Evolutionary conservation across 2,113 vertebrate species (phyloP), one percentile per base, ranked within the genome.

Genomic region (Dascyllus trimaculatus): DNA sequence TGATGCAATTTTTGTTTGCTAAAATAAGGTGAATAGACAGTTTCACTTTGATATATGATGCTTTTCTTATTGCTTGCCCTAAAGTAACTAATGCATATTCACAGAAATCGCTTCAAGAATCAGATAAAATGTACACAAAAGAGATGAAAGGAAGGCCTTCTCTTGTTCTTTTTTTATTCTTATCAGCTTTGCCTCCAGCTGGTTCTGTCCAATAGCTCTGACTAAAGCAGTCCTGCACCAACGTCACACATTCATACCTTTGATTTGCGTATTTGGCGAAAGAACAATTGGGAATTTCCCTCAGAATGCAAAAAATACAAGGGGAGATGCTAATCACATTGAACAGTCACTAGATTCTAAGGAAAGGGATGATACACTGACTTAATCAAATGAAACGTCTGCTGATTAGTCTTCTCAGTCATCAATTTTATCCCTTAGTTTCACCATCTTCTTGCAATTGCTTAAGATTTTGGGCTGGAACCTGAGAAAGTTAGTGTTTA

Each of bases 191-290:
- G n/a, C 11, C 15, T 43, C 17, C 64, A 62, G 7, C 14, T 63
- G 38, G 38, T 51, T 72, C 32, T 17, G 4, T 29, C 29, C 29
- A 29, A 29, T 49, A 75, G 22, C 62, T 69, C 5, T 48, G 25
- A 67, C 29, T 71, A 6, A 59, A 29, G 25, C 11, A 63, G 32
- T n/a, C 61, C 48, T 52, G 43, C 24, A 72, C 13, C 48, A 26
- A 15, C 24, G 58, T 22, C 46, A 48, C 9, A 46, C 46, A 18
- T 49, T 35, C 4, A 35, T 24, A 59, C 14, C 9, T 67, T 24
- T 35, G 13, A 46, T 32, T 25, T 52, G 17, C 4, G 13, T 17
- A 29, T 3, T 5, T 29, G 29, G 6, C 29, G 6, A 29, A 35
- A 8, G 8, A 35, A 9, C 32, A 35, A 35, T 8, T 10, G 9